These are phyloP conservation scores for Galerucella nymphaeae DNA, from an alignment of 2,888 invertebrate species.

Conservation along the genomic window DNA sequence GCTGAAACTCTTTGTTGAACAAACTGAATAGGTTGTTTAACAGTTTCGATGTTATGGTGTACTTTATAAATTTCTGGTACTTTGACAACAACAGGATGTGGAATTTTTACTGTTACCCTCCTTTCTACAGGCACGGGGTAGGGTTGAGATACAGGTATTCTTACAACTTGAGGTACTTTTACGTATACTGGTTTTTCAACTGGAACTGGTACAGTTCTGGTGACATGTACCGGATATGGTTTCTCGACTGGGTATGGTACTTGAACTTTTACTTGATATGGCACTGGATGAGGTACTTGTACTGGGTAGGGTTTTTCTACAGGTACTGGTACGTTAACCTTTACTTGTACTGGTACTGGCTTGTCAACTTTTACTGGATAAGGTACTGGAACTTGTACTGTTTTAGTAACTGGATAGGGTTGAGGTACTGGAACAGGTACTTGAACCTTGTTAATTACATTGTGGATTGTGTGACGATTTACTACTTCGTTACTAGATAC, in stretches of 20 bases:
- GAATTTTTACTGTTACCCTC: constrained; percentile 51
- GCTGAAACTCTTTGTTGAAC: constrained; percentile 9
- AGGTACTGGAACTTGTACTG: constrained; percentile 55
- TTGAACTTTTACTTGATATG: constrained; percentile 48
- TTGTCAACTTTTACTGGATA: constrained; percentile 54
- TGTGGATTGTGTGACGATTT: constrained; percentile 48
- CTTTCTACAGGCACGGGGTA: constrained; percentile 45
- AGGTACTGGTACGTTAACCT: constrained; percentile 51
- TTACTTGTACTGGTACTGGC: constrained; percentile 51
- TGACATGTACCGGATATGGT: constrained; percentile 55
- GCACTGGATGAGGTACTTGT: constrained; percentile 54
- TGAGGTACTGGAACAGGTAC: constrained; percentile 46
- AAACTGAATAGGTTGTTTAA: constrained; percentile 13
- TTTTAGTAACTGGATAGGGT: constrained; percentile 55
- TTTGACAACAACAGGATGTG: constrained; percentile 51
- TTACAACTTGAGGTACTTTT: constrained; percentile 51
- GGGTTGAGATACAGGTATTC: constrained; percentile 52
- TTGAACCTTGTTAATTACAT: constrained; percentile 54
- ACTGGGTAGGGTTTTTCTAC: constrained; percentile 58
- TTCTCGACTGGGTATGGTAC: constrained; percentile 54
- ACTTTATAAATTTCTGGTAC: constrained; percentile 48
- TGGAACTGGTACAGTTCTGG: constrained; percentile 50
- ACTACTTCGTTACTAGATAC: constrained; percentile 39
- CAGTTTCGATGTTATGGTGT: constrained; percentile 34
- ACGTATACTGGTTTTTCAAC: constrained; percentile 54